These are phyloP conservation scores for Parazoanthus darwini DNA, from an alignment of 92 coral and sea anemone species.

Conservation along the genomic window DNA sequence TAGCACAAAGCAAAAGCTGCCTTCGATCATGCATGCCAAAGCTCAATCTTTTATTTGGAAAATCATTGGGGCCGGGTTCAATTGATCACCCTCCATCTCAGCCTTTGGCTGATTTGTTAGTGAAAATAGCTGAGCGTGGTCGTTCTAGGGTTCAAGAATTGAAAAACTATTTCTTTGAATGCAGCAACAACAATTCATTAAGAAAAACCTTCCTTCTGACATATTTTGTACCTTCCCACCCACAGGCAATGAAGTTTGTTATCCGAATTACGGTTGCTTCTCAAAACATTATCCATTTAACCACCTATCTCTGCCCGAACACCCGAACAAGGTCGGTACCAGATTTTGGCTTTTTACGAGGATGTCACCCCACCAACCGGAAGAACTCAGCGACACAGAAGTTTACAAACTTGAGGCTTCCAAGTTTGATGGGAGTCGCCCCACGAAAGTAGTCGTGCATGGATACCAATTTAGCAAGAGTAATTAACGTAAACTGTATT, in stretches of 20 bases:
- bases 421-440: background rate
- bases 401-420: background rate
- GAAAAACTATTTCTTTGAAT: no score
- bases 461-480: background rate
- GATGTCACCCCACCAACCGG: background rate
- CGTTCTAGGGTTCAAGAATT: no score
- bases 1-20: no score
- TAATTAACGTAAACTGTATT: background rate
- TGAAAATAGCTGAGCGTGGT: no score
- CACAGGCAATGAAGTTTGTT: constrained; percentile 41
- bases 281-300: constrained; percentile 46
- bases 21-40: no score
- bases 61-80: no score
- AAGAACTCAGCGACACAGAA: constrained; percentile 10
- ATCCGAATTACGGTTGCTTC: constrained; percentile 62
- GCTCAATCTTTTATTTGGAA: no score
- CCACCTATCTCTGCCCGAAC: constrained; percentile 50
- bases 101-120: no score
- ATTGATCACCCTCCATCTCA: no score
- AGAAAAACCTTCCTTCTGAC: no score
- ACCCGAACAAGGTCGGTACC: constrained; percentile 55
- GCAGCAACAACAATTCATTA: background rate
- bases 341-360: constrained; percentile 59
- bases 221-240: background rate
- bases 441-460: background rate